Evolutionary conservation across 1,140 invertebrate species (phyloP).

Genomic region (Calephelis nemesis): DNA sequence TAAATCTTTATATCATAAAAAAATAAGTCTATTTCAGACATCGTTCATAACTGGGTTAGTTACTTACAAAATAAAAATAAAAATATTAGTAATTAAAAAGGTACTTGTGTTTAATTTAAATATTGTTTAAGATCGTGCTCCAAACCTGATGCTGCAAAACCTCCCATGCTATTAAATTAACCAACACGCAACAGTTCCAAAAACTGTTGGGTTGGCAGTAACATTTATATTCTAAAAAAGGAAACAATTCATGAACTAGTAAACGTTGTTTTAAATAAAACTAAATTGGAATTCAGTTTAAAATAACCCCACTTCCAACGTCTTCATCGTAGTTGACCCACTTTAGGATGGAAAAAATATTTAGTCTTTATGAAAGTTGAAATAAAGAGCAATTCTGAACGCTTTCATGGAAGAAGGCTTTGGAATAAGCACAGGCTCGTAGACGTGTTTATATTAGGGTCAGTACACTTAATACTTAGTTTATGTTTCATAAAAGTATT

Average conservation of each 20-base stretch:
- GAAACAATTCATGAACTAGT: conserved; percentile 12
- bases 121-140: no score
- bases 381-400: conserved; percentile 8
- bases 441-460: conserved; percentile 6
- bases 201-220: no score
- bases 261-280: conserved; percentile 5
- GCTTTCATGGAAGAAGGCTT: not conserved
- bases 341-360: not conserved
- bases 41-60: no score
- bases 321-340: conserved; percentile 6
- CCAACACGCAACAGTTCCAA: no score
- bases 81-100: no score
- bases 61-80: no score
- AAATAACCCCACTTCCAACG: conserved; percentile 5
- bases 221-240: no score
- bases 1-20: no score
- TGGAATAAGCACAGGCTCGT: conserved; percentile 5
- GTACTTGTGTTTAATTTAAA: no score
- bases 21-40: no score
- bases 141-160: no score
- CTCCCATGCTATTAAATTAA: no score
- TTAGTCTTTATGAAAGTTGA: not conserved
- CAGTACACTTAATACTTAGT: not conserved
- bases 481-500: not conserved
- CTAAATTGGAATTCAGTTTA: conserved; percentile 3